A percentile compares a stretch with the other conserved stretches of the same genome.
Conservation (phyloP, 2,888 invertebrate genomes). For the Latrodectus elegans region DNA sequence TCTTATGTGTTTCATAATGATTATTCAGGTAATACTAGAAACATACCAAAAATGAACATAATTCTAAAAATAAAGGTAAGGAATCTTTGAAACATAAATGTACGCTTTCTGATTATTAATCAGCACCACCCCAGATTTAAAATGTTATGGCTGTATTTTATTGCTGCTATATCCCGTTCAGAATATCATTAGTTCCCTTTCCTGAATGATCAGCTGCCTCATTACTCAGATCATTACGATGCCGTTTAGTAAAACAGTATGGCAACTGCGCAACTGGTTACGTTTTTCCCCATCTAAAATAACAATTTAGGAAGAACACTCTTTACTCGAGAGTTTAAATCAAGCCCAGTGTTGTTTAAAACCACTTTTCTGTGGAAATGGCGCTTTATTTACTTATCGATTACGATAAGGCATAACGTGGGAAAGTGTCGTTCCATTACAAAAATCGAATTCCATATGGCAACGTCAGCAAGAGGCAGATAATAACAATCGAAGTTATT, state of each 20-base stretch:
- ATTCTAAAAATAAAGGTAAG: too few relatives aligned
- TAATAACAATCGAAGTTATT: conserved; percentile 30
- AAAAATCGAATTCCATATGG: conserved; percentile 43
- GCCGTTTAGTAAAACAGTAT: conserved; percentile 35
- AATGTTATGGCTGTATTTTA: conserved; percentile 25
- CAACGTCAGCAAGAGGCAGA: conserved; percentile 23
- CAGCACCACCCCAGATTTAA: conserved; percentile 7
- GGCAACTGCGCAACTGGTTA: conserved; percentile 49
- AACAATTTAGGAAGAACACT: conserved; percentile 32
- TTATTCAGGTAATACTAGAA: too few relatives aligned
- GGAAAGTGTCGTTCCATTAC: conserved; percentile 24
- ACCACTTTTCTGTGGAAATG: conserved; percentile 22
- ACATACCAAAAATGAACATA: too few relatives aligned
- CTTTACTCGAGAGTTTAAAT: conserved; percentile 25
- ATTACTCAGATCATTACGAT: conserved; percentile 47
- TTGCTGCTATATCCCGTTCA: conserved; percentile 14
- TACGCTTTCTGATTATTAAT: conserved; percentile 28
- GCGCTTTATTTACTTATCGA: conserved; percentile 47
- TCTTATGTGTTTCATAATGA: too few relatives aligned
- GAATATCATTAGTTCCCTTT: conserved; percentile 50
- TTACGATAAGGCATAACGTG: conserved; percentile 25
- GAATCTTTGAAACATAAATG: too few relatives aligned
- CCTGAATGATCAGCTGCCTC: conserved; percentile 41
- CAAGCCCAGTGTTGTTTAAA: conserved; percentile 25
- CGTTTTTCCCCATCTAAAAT: conserved; percentile 28